phyloP scores from a whole-genome alignment of 2,113 vertebrate species.

The Callospermophilus lateralis region DNA sequence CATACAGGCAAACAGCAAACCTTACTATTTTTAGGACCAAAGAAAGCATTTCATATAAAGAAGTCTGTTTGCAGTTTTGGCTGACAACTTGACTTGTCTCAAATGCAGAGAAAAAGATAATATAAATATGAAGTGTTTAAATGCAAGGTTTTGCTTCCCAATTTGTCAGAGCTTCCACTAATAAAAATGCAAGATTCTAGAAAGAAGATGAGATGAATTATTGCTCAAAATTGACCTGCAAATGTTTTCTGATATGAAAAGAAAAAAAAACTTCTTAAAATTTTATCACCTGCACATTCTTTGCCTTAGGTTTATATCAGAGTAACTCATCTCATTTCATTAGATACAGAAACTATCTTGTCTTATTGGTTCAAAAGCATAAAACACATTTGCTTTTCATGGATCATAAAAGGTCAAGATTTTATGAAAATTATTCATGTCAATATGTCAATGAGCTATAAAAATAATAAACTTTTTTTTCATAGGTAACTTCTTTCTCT shows the following conservation, averaged over 20 bases:
- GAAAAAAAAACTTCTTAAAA: background rate
- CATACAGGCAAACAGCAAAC: background rate
- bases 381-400: background rate
- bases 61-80: slow-evolving; percentile 58
- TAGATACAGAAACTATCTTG: background rate
- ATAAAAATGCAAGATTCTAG: background rate
- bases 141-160: background rate
- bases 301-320: background rate
- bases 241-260: background rate
- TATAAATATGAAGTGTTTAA: background rate
- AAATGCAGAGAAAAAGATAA: slow-evolving; percentile 53
- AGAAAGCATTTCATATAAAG: slow-evolving; percentile 51
- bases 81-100: slow-evolving; percentile 43
- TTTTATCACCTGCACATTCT: background rate
- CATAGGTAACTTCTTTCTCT: background rate
- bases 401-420: background rate
- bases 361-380: background rate
- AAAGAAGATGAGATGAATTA: background rate
- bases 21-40: slow-evolving; percentile 54
- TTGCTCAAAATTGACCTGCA: background rate
- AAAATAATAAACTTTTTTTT: background rate
- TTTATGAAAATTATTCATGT: background rate
- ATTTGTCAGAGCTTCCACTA: background rate
- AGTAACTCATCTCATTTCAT: background rate
- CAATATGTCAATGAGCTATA: background rate